Evolutionary conservation across 2,888 invertebrate species (phyloP).

Genomic region (Bedellia somnulentella): DNA sequence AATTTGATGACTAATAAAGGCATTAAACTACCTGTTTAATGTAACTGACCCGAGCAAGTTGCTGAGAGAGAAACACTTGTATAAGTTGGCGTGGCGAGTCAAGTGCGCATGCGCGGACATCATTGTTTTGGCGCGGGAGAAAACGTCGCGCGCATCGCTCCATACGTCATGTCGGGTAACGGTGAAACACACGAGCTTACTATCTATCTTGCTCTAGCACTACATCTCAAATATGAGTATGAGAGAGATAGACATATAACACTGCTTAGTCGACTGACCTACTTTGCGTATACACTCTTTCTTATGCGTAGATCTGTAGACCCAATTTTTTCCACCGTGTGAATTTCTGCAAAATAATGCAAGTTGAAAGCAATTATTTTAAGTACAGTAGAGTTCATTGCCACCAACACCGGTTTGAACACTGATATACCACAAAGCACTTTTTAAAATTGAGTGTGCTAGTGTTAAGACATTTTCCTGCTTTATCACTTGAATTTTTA

Average conservation of each 20-base stretch:
- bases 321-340: conserved; percentile 56
- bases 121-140: conserved; percentile 58
- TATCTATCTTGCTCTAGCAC: conserved; percentile 17
- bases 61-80: too few species aligned
- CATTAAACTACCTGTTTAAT: too few species aligned
- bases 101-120: conserved; percentile 22
- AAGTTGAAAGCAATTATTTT: conserved; percentile 20
- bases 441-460: too few species aligned
- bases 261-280: conserved; percentile 59
- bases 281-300: conserved; percentile 60
- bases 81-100: too few species aligned
- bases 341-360: conserved; percentile 41
- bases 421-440: too few species aligned
- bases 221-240: conserved; percentile 1
- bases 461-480: too few species aligned
- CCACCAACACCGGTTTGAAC: too few species aligned
- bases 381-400: too few species aligned
- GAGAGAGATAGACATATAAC: conserved; percentile 29
- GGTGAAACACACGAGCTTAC: conserved; percentile 43
- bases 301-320: conserved; percentile 56
- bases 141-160: conserved; percentile 60
- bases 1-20: too few species aligned
- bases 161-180: conserved; percentile 57
- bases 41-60: conserved; percentile 5
- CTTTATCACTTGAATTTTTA: too few species aligned